phyloP scores from a whole-genome alignment of 2,888 invertebrate genomes.

The Andrena bicolor region DNA sequence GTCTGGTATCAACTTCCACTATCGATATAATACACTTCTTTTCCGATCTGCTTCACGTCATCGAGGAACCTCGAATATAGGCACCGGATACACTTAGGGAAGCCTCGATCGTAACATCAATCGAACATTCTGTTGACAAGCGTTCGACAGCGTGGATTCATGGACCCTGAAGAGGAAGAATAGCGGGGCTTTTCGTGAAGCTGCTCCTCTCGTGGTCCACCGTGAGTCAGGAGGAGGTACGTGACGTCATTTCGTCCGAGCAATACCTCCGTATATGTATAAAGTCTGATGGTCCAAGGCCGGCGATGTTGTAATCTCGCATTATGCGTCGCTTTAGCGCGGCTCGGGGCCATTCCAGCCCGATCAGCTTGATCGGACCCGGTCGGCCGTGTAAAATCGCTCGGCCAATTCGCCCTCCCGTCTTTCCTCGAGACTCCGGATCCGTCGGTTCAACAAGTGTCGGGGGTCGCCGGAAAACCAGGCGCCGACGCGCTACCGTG shows the following conservation, averaged over 20 bases:
- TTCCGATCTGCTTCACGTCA: too few species aligned
- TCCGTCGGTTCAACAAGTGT: not conserved
- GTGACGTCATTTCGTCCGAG: conserved; percentile 80
- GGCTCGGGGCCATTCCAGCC: conserved; percentile 6
- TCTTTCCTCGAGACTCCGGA: not conserved
- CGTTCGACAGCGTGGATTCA: too few species aligned
- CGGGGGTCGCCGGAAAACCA: not conserved
- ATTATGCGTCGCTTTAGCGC: conserved; percentile 46
- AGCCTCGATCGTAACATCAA: too few species aligned
- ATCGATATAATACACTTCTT: too few species aligned
- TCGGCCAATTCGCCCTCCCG: not conserved
- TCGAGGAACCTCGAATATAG: too few species aligned
- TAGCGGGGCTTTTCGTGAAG: conserved; percentile 11
- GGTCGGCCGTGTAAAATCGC: conserved; percentile 30
- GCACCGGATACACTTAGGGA: too few species aligned
- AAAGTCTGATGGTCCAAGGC: conserved; percentile 81
- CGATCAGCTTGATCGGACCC: not conserved
- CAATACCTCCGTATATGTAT: conserved; percentile 82
- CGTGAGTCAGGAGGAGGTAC: conserved; percentile 77
- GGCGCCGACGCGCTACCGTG: not conserved
- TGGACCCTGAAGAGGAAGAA: conserved; percentile 1
- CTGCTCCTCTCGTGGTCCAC: conserved; percentile 56
- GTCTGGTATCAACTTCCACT: too few species aligned
- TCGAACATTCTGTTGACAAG: too few species aligned
- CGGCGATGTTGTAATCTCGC: conserved; percentile 74